Evolutionary conservation across 2,113 vertebrate species (phyloP).

Genomic region (Heterotilapia buettikoferi): DNA sequence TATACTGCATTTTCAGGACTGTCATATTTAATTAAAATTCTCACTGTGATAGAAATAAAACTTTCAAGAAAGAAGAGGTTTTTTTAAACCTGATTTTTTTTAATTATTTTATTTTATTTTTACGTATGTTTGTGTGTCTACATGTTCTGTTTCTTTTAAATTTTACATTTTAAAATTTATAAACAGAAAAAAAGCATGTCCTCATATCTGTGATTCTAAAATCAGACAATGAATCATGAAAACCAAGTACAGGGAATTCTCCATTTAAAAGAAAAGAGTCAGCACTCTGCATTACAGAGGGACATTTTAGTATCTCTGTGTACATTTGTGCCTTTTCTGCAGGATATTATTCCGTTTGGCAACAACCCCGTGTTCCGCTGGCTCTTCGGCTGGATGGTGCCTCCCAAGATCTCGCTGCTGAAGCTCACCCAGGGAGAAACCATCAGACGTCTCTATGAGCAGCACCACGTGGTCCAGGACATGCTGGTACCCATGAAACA

Average conservation of each 20-base stretch:
- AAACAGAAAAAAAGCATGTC: not conserved
- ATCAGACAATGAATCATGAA: not conserved
- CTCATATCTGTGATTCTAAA: not conserved
- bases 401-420: conserved; percentile 94
- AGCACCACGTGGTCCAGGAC: conserved; percentile 96
- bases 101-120: fast-evolving
- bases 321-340: not conserved
- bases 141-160: not conserved
- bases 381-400: conserved; percentile 97
- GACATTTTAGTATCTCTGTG: not conserved
- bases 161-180: not conserved
- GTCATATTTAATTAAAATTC: not conserved
- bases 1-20: not conserved
- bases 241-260: not conserved
- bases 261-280: not conserved
- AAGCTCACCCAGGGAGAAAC: conserved; percentile 98
- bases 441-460: conserved; percentile 88
- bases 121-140: not conserved
- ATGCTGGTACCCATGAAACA: conserved; percentile 94
- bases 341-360: conserved; percentile 98
- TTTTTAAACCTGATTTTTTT: not conserved
- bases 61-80: not conserved
- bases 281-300: fast-evolving
- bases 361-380: conserved; percentile 91
- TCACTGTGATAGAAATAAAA: not conserved